These are phyloP conservation scores for Lepidonotus clava DNA, from an alignment of 2,888 invertebrate genomes.

Conservation along the genomic window DNA sequence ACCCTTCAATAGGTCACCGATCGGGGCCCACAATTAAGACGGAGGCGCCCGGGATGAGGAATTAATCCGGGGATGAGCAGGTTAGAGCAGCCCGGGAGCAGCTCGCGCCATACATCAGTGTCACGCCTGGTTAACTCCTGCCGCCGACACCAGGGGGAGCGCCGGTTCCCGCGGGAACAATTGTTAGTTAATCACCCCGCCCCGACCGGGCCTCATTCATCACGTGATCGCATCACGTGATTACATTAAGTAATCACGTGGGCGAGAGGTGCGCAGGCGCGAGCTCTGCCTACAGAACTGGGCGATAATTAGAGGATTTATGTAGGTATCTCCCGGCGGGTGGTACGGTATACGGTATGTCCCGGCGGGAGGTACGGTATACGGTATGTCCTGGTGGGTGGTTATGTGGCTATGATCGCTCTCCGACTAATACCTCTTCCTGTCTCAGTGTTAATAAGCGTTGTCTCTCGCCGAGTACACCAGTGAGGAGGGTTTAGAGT, in stretches of 20 bases:
- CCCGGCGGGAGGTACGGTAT: background rate
- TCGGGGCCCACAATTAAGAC: constrained; percentile 43
- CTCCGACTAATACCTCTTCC: background rate
- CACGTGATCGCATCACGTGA: constrained; percentile 45
- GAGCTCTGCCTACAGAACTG: background rate
- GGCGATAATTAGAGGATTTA: constrained; percentile 21
- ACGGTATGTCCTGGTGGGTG: background rate
- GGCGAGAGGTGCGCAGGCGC: background rate
- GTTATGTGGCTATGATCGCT: background rate
- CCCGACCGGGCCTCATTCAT: constrained; percentile 20
- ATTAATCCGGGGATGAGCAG: constrained; percentile 32
- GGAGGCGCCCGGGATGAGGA: constrained; percentile 20
- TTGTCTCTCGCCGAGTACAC: background rate
- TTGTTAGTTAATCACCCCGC: constrained; percentile 52
- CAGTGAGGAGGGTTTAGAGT: background rate
- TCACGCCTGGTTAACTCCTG: constrained; percentile 22
- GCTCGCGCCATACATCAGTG: constrained; percentile 42
- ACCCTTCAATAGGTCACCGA: constrained; percentile 15
- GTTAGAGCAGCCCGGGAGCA: background rate
- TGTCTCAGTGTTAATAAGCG: background rate
- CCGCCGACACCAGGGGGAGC: constrained; percentile 13
- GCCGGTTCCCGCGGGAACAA: constrained; percentile 35
- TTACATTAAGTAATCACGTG: constrained; percentile 49
- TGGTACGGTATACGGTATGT: background rate
- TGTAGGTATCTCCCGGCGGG: background rate